These are phyloP conservation scores for Tetramorium parvispinum DNA, from an alignment of 1,140 invertebrate species.

Conservation along the genomic window DNA sequence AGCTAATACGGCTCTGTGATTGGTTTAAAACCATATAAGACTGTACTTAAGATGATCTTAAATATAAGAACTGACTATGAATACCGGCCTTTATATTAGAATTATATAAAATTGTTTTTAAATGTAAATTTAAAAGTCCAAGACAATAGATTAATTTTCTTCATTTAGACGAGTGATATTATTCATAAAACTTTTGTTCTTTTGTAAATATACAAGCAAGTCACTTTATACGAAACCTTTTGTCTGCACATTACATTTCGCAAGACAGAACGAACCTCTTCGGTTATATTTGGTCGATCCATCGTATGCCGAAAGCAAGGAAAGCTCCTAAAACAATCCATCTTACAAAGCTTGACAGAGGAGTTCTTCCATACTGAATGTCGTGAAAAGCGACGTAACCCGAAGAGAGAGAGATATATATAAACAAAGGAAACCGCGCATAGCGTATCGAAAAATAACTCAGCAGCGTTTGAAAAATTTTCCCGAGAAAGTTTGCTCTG, in stretches of 20 bases:
- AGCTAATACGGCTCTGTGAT: too few species aligned
- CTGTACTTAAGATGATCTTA: too few species aligned
- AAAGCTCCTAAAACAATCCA: constrained; percentile 48
- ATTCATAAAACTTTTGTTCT: not conserved
- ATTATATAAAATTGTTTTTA: constrained; percentile 6
- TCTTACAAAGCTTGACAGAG: constrained; percentile 64
- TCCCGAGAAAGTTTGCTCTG: not conserved
- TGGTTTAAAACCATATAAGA: too few species aligned
- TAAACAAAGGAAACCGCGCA: constrained; percentile 31
- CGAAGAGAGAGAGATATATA: constrained; percentile 7
- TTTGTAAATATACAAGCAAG: constrained; percentile 5
- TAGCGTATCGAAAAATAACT: constrained; percentile 40
- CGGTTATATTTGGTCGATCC: constrained; percentile 51
- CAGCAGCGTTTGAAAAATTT: constrained; percentile 5
- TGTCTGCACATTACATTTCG: constrained; percentile 42
- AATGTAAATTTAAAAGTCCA: not conserved
- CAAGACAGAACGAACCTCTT: constrained; percentile 34
- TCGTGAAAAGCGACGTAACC: constrained; percentile 31
- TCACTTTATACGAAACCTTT: constrained; percentile 43
- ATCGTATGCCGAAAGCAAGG: constrained; percentile 36
- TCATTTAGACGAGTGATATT: not conserved
- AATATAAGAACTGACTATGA: too few species aligned
- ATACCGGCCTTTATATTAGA: not conserved
- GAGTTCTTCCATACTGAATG: constrained; percentile 42
- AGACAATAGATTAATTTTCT: not conserved